These are phyloP conservation scores for Drosophila borealis DNA, from an alignment of 2,888 invertebrate genomes.

Conservation along the genomic window DNA sequence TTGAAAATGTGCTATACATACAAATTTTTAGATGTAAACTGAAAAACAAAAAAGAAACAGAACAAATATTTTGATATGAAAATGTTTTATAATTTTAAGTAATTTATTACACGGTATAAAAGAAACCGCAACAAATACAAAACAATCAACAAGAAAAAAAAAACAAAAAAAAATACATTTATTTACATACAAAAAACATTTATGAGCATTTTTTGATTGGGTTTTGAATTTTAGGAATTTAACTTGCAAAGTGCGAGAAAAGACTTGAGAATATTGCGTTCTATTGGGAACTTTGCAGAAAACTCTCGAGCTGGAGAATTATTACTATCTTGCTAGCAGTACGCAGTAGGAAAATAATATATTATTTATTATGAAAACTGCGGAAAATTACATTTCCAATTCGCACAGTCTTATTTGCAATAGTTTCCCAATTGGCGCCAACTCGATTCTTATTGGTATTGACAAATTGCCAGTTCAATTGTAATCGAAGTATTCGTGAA, in stretches of 20 bases:
- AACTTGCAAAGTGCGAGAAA: conserved; percentile 8
- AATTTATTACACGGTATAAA: conserved; percentile 74
- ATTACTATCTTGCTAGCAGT: background rate
- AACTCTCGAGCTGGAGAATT: background rate
- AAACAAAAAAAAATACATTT: conserved; percentile 49
- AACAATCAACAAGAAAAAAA: conserved; percentile 27
- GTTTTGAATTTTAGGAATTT: conserved; percentile 6
- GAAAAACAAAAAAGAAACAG: conserved; percentile 21
- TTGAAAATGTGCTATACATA: conserved; percentile 69
- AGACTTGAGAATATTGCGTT: conserved; percentile 1
- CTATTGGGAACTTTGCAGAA: background rate
- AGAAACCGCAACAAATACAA: conserved; percentile 38
- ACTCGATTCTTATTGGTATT: conserved; percentile 4
- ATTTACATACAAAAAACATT: conserved; percentile 53
- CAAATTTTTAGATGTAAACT: conserved; percentile 25
- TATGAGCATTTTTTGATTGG: conserved; percentile 10
- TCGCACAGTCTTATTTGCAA: background rate
- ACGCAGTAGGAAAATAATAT: no score
- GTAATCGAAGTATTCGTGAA: conserved; percentile 7
- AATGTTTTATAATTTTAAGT: conserved; percentile 82
- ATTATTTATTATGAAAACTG: no score
- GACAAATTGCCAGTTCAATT: background rate
- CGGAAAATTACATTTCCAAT: no score
- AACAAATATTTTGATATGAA: conserved; percentile 73
- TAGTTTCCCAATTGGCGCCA: background rate